These are phyloP conservation scores for Brachionus calyciflorus DNA, from an alignment of 1,140 invertebrate genomes.

Conservation along the genomic window DNA sequence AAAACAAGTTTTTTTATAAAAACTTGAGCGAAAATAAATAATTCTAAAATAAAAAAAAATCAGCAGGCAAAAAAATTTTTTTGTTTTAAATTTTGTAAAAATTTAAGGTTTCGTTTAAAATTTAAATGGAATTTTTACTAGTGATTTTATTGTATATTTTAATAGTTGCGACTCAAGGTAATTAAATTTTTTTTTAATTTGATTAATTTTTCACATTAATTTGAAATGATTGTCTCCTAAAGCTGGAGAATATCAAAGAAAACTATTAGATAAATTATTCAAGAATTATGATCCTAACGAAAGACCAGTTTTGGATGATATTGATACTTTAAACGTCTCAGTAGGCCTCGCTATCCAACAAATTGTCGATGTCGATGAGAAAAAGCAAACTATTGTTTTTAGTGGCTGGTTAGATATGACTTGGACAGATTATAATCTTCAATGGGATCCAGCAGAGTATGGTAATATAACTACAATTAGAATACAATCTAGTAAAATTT, in stretches of 20 bases:
- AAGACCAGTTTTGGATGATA: slow-evolving; percentile 42
- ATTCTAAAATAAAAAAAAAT: too few species aligned
- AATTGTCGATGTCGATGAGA: slow-evolving; percentile 46
- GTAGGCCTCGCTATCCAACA: slow-evolving; percentile 40
- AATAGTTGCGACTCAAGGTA: too few species aligned
- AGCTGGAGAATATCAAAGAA: slow-evolving; percentile 20
- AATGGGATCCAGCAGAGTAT: slow-evolving; percentile 39
- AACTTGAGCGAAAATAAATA: too few species aligned
- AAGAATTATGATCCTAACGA: slow-evolving; percentile 31
- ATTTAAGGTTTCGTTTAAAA: too few species aligned
- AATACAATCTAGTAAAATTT: slow-evolving; percentile 30
- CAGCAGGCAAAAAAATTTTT: too few species aligned
- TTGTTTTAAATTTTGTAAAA: too few species aligned
- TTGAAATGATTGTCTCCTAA: too few species aligned
- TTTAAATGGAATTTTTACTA: too few species aligned
- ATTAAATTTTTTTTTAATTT: too few species aligned
- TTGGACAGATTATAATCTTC: slow-evolving; percentile 36
- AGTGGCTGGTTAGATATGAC: slow-evolving; percentile 37
- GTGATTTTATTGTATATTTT: too few species aligned
- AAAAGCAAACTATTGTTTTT: slow-evolving; percentile 38
- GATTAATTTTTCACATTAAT: too few species aligned
- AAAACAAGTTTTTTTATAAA: too few species aligned
- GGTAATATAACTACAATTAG: slow-evolving; percentile 36
- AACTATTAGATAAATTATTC: slow-evolving; percentile 37
- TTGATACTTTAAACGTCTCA: slow-evolving; percentile 18